Evolutionary conservation across 2,113 vertebrate genomes (phyloP), one percentile per base, ranked within the genome.

Genomic region (Callaeas wilsoni): DNA sequence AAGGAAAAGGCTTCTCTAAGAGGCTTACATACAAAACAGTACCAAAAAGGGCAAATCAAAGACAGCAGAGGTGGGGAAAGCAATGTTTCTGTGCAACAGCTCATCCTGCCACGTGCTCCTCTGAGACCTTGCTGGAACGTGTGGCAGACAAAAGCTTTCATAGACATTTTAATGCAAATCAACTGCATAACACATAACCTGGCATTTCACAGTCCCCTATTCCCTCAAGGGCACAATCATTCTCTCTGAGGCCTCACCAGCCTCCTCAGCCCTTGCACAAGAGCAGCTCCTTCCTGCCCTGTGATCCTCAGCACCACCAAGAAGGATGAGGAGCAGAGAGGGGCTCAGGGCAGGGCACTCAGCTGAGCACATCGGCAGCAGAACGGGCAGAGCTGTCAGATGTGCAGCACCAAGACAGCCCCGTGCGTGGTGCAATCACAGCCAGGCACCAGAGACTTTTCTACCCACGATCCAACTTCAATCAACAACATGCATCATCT

Each of bases 161-260:
- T 5, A 82, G 37, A n/a, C 32, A 89, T 90, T 93, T 78, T 90
- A 87, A 96, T 92, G 96, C 68, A 90, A 86, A 95, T 95, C 63
- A 73, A 39, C 63, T 52, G 62, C 29, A 3, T 69, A 87, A 73
- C 25, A 87, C 67, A 47, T 26, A 83, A 62, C n/a, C 22, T 52
- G 67, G 15, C 62, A 73, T 87, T 92, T 90, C 57, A 42, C 4
- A 3, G 62, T 35, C 22, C 16, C 23, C 49, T 65, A 1, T 13
- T 87, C 71, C 75, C 75, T 39, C 12, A 52, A 63, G 39, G 46
- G 50, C 65, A 81, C n/a, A 46, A 12, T 33, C 22, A 33, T 33
- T 67, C 55, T 41, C 42, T 89, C 59, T 20, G 50, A 60, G 69
- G 39, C 12, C 65, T 33, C 29, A 7, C 33, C 33, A 92, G 44